These are phyloP conservation scores for Oreochromis mossambicus DNA, from an alignment of 2,797 vertebrate species.

Conservation along the genomic window DNA sequence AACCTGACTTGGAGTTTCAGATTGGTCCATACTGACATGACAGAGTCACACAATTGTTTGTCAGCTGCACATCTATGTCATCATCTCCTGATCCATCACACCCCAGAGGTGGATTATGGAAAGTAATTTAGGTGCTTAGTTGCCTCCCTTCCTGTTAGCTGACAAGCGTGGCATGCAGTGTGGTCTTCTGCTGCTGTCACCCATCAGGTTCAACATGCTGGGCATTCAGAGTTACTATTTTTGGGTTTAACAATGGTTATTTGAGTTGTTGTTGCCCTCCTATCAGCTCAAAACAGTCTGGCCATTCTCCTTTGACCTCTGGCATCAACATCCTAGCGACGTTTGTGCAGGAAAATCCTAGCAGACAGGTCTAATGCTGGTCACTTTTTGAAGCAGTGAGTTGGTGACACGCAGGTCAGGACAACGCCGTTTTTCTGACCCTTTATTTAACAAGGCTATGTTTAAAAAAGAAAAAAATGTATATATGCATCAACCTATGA, in stretches of 20 bases:
- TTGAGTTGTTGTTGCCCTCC: background rate
- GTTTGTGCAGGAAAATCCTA: background rate
- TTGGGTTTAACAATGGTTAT: background rate
- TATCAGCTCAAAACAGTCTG: background rate
- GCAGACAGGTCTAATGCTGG: background rate
- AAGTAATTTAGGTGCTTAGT: background rate
- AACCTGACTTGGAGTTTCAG: background rate
- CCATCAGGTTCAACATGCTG: background rate
- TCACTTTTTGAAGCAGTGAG: conserved; percentile 36
- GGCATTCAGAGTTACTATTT: background rate
- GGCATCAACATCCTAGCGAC: background rate
- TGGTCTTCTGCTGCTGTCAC: background rate
- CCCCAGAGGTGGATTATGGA: background rate
- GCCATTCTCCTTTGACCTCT: background rate
- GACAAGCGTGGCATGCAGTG: background rate
- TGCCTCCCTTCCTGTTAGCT: background rate
- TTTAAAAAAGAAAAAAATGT: background rate
- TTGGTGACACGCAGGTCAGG: conserved; percentile 5
- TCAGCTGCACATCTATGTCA: no score
- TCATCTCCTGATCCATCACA: background rate
- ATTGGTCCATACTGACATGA: background rate
- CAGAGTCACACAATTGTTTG: background rate
- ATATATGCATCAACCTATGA: background rate
- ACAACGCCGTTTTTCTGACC: background rate
- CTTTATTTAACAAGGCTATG: background rate